Evolutionary conservation across 1,140 invertebrate genomes (phyloP).

Genomic region (Macrobrachium rosenbergii): DNA sequence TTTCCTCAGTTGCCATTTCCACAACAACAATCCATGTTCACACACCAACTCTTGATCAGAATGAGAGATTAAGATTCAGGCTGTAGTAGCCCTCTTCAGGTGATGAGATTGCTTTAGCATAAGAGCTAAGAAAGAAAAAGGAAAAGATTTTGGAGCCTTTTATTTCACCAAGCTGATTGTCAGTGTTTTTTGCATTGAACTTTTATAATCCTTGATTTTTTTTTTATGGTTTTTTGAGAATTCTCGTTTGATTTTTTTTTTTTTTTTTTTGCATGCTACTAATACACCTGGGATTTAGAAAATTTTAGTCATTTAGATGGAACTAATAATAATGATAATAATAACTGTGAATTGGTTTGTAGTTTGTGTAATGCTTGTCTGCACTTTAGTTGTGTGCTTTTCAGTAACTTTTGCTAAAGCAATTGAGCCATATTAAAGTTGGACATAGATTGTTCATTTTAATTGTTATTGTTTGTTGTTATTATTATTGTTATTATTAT

Average conservation of each 20-base stretch:
- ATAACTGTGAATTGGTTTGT: slow-evolving; percentile 44
- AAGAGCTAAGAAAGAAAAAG: slow-evolving; percentile 24
- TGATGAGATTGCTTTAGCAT: slow-evolving; percentile 59
- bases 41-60: slow-evolving; percentile 48
- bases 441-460: background rate
- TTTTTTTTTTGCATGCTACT: slow-evolving; percentile 53
- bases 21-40: slow-evolving; percentile 60
- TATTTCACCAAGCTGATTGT: slow-evolving; percentile 62
- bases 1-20: slow-evolving; percentile 58
- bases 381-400: slow-evolving; percentile 9
- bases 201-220: slow-evolving; percentile 1
- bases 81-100: slow-evolving; percentile 31
- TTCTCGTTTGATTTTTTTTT: slow-evolving; percentile 39
- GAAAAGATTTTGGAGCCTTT: slow-evolving; percentile 60
- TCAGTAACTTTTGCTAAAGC: slow-evolving; percentile 57
- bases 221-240: slow-evolving; percentile 3
- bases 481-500: background rate
- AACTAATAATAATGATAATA: slow-evolving; percentile 7
- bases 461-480: background rate
- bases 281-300: slow-evolving; percentile 31
- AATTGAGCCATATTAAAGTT: slow-evolving; percentile 18
- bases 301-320: background rate
- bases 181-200: slow-evolving; percentile 18
- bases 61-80: slow-evolving; percentile 43
- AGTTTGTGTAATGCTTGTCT: slow-evolving; percentile 23